Conservation (phyloP, 2,113 vertebrate genomes). For the Bothrops jararaca region DNA sequence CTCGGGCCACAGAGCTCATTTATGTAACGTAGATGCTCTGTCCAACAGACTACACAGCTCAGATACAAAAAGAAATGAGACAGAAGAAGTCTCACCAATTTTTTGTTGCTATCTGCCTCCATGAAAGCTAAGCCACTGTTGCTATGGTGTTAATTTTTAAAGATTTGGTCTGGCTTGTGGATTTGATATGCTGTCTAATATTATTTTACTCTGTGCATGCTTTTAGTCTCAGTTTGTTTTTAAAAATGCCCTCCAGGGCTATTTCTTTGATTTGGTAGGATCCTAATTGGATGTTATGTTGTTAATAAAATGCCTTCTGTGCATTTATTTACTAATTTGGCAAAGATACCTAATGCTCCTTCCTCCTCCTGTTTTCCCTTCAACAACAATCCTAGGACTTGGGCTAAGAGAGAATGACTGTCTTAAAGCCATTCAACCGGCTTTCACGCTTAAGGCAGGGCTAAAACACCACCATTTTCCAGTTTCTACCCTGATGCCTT, state of each 20-base stretch:
- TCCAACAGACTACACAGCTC: background rate
- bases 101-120: background rate
- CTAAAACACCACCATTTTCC: background rate
- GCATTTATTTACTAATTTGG: background rate
- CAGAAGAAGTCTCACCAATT: background rate
- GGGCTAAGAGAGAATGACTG: background rate
- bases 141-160: background rate
- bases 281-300: background rate
- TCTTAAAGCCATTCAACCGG: background rate
- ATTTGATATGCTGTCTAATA: background rate
- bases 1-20: background rate
- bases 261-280: background rate
- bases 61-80: background rate
- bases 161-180: background rate
- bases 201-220: background rate
- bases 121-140: background rate
- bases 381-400: background rate
- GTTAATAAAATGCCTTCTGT: background rate
- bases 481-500: background rate
- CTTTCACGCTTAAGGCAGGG: background rate
- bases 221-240: background rate
- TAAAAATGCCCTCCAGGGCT: background rate
- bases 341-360: background rate
- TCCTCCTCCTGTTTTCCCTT: background rate
- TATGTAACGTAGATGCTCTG: background rate